A percentile compares a stretch with the other conserved stretches of the same genome.
Conservation (phyloP, 2,113 vertebrate species). For the Trichomycterus rosablanca region DNA sequence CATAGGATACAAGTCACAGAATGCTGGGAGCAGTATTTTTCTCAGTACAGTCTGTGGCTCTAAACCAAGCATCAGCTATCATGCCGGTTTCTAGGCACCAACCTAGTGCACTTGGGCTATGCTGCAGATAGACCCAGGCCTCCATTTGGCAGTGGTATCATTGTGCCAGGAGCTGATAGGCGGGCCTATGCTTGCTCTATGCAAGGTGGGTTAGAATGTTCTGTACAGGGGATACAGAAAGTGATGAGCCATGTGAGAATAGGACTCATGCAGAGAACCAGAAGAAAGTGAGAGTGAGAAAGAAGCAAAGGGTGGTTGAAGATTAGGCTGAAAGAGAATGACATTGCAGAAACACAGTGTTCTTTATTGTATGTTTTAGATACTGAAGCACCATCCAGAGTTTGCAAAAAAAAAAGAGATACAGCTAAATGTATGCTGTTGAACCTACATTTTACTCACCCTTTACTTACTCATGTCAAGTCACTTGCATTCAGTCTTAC, state of each 20-base stretch:
- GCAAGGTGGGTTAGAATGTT: conserved; percentile 51
- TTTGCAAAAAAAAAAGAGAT: neutral
- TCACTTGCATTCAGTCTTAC: neutral
- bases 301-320: conserved; percentile 12
- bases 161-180: conserved; percentile 10
- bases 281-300: neutral
- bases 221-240: conserved; percentile 35
- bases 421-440: no score
- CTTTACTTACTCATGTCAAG: neutral
- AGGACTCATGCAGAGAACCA: neutral
- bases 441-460: no score
- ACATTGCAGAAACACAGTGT: conserved; percentile 14
- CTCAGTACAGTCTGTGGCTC: neutral
- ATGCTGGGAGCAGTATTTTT: conserved; percentile 30
- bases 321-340: conserved; percentile 3
- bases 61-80: conserved; percentile 14
- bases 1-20: neutral
- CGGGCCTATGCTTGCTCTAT: conserved; percentile 44
- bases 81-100: conserved; percentile 27
- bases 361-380: conserved; percentile 1
- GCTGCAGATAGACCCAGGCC: no score
- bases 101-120: conserved; percentile 19
- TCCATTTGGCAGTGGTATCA: conserved; percentile 38
- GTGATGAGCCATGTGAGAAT: neutral
- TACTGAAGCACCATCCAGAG: neutral